These are phyloP conservation scores for Gymnobelideus leadbeateri DNA, from an alignment of 2,113 vertebrate genomes.

Conservation along the genomic window DNA sequence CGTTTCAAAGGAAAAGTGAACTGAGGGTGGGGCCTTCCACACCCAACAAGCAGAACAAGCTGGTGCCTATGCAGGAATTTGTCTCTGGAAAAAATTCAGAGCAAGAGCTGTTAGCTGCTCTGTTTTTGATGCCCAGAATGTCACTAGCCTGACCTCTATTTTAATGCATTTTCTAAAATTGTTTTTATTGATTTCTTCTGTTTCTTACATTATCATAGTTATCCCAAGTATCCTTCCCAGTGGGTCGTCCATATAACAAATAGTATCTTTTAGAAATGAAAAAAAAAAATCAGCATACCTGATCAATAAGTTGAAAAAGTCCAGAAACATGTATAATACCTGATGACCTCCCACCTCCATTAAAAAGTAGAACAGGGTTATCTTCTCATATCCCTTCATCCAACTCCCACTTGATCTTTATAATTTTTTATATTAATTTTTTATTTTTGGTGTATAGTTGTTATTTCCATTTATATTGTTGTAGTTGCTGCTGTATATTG, in stretches of 20 bases:
- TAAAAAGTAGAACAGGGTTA: not conserved
- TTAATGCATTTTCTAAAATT: not conserved
- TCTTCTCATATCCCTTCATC: not conserved
- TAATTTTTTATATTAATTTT: not conserved
- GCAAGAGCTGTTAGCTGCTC: not conserved
- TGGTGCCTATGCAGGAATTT: not conserved
- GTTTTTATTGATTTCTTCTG: not conserved
- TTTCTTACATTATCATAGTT: not conserved
- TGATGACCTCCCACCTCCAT: not conserved
- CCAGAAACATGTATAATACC: not conserved
- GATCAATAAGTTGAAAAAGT: not conserved
- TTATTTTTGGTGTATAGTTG: not conserved
- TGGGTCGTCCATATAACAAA: not conserved
- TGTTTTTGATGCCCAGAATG: not conserved
- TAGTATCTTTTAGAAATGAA: not conserved
- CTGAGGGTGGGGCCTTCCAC: not conserved
- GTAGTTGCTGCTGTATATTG: not conserved
- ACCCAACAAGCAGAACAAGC: not conserved
- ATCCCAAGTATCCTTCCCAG: not conserved
- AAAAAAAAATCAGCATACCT: not conserved
- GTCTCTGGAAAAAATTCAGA: not conserved
- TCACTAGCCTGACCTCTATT: not conserved
- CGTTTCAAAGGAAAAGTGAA: not conserved
- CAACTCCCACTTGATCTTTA: not conserved
- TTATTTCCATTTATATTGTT: not conserved